These are phyloP conservation scores for Sus scrofa DNA, from an alignment of 2,113 vertebrate species.

Conservation along the genomic window T2T-Sscrofa CM000826.6:23291501-23292000, in stretches of 20 bases:
- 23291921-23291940: slow-evolving; percentile 72
- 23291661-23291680: slow-evolving; percentile 13
- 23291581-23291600: slow-evolving; percentile 53
- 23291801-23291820: slow-evolving; percentile 48
- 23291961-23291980: slow-evolving; percentile 77
- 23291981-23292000: slow-evolving; percentile 83
- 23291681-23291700: not conserved
- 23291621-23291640: slow-evolving; percentile 75
- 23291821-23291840: slow-evolving; percentile 65
- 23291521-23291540: slow-evolving; percentile 87
- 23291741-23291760: slow-evolving; percentile 28
- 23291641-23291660: slow-evolving; percentile 62
- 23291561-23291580: slow-evolving; percentile 83
- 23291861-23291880: slow-evolving; percentile 70
- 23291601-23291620: slow-evolving; percentile 74
- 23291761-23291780: not conserved
- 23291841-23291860: slow-evolving; percentile 73
- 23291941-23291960: slow-evolving; percentile 83
- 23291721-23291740: slow-evolving; percentile 75
- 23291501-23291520: slow-evolving; percentile 92
- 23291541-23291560: slow-evolving; percentile 88
- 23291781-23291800: slow-evolving; percentile 18
- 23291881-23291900: slow-evolving; percentile 72
- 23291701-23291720: slow-evolving; percentile 76
- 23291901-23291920: slow-evolving; percentile 81